Evolutionary conservation across 2,113 vertebrate species (phyloP).

Genomic region (Rhinoptilus africanus): DNA sequence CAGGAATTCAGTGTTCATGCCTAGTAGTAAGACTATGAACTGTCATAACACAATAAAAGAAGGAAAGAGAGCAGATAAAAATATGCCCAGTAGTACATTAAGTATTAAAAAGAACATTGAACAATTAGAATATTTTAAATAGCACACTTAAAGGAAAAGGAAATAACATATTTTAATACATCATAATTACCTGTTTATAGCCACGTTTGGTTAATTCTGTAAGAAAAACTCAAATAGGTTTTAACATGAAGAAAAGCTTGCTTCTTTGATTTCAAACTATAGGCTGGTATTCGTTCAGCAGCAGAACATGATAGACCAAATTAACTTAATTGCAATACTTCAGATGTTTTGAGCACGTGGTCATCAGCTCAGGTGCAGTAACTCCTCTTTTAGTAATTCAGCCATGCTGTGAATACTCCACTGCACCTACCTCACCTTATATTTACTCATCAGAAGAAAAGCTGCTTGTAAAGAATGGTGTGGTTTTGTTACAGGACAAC

Average conservation of each 20-base stretch:
- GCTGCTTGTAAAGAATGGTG: background rate
- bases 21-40: background rate
- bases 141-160: background rate
- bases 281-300: background rate
- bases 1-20: background rate
- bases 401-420: background rate
- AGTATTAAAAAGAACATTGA: background rate
- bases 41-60: background rate
- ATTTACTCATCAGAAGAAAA: background rate
- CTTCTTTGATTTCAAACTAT: background rate
- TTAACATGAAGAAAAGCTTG: background rate
- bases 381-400: background rate
- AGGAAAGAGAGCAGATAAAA: background rate
- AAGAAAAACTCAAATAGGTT: background rate
- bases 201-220: background rate
- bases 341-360: background rate
- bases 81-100: background rate
- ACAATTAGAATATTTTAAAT: background rate
- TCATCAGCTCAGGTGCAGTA: background rate
- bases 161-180: background rate
- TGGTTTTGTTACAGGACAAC: background rate
- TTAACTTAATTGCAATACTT: background rate
- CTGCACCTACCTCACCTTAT: background rate
- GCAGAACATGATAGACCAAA: background rate
- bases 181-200: background rate